Percentiles rank a stretch among this genome's conserved stretches.
Evolutionary conservation across 92 coral and sea anemone species (phyloP).

Genomic region (Muricea muricata): DNA sequence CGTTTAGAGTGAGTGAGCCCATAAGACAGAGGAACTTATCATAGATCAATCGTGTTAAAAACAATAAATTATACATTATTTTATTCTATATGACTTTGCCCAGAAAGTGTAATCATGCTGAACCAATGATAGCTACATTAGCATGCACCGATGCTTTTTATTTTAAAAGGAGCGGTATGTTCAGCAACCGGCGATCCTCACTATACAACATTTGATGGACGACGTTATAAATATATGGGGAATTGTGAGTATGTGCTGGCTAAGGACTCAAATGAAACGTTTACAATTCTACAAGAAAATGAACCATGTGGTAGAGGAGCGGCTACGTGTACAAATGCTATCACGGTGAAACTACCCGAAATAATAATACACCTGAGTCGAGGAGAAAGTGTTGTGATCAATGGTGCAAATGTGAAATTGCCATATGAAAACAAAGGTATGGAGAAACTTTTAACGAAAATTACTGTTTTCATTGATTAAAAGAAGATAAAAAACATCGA

Average conservation of each 20-base stretch:
- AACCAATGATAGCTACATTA: too few species aligned
- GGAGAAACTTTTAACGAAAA: not conserved
- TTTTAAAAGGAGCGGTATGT: not conserved
- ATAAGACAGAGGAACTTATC: too few species aligned
- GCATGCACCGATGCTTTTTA: too few species aligned
- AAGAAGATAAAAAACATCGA: too few species aligned
- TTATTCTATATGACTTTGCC: too few species aligned
- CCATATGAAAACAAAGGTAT: conserved; percentile 30
- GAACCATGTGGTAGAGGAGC: conserved; percentile 20
- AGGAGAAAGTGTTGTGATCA: conserved; percentile 11
- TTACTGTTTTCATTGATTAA: too few species aligned
- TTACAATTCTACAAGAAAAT: conserved; percentile 10
- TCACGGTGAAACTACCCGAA: conserved; percentile 5
- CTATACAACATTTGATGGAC: conserved; percentile 26
- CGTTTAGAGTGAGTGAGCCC: too few species aligned
- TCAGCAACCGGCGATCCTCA: conserved; percentile 37
- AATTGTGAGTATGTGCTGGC: conserved; percentile 34
- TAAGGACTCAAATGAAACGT: not conserved
- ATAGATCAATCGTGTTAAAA: too few species aligned
- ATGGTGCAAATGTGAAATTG: not conserved
- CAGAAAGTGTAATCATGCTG: too few species aligned
- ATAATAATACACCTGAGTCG: not conserved
- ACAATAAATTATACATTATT: too few species aligned
- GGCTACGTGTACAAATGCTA: conserved; percentile 21
- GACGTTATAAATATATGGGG: conserved; percentile 32